Percentiles rank a stretch among this genome's conserved stretches.
phyloP scores from a whole-genome alignment of 2,113 vertebrate genomes.

The Pygoscelis antarcticus region DNA sequence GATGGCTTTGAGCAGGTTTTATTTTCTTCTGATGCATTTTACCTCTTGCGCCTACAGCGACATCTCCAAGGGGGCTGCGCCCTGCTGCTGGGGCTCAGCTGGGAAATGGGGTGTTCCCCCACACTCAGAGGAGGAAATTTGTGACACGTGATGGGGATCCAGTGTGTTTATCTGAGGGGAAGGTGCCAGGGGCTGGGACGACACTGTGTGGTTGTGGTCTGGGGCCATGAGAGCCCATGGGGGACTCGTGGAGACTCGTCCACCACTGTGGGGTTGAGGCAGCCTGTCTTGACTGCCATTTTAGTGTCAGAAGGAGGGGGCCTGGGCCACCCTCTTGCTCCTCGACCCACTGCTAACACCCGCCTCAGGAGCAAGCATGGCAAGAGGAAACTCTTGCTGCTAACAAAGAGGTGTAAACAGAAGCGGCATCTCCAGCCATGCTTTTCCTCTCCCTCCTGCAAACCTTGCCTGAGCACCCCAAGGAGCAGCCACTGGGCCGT shows the following conservation, averaged over 20 bases:
- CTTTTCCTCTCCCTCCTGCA: not conserved
- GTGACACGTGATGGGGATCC: not conserved
- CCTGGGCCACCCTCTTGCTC: not conserved
- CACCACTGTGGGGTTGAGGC: fast-evolving
- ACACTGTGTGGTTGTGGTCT: not conserved
- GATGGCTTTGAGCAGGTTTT: not conserved
- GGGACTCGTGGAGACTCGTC: not conserved
- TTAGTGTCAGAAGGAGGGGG: not conserved
- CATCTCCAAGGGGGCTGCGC: fast-evolving
- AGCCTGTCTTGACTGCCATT: not conserved
- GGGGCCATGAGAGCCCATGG: not conserved
- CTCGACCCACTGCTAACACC: not conserved
- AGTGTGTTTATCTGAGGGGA: not conserved
- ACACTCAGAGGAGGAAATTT: not conserved
- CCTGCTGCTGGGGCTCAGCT: not conserved
- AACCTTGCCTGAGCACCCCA: not conserved
- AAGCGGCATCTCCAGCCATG: not conserved
- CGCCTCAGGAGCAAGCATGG: not conserved
- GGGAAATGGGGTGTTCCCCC: not conserved
- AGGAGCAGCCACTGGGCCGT: not conserved
- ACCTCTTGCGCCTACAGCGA: fast-evolving
- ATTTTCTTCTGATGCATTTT: not conserved
- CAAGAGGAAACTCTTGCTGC: not conserved
- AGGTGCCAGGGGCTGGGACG: not conserved
- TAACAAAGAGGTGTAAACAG: not conserved